phyloP scores from a whole-genome alignment of 2,888 invertebrate genomes.

The Zootermopsis nevadensis region DNA sequence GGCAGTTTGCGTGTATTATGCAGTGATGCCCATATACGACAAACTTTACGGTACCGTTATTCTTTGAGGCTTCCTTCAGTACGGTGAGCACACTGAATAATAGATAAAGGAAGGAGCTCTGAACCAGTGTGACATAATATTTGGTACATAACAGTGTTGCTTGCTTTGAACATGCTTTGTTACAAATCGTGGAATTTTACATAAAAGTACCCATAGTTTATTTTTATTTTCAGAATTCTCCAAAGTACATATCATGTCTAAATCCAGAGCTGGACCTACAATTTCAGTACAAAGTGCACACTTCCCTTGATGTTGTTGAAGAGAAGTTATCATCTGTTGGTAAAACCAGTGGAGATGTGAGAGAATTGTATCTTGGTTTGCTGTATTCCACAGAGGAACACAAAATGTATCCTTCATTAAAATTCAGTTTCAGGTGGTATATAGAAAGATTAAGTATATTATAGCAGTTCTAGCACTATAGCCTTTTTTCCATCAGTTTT shows the following conservation, averaged over 20 bases:
- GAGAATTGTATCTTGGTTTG: constrained; percentile 91
- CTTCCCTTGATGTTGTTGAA: constrained; percentile 90
- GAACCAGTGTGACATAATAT: too few species aligned
- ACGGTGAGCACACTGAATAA: too few species aligned
- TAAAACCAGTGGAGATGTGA: constrained; percentile 76
- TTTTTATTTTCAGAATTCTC: constrained; percentile 81
- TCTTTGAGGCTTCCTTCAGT: too few species aligned
- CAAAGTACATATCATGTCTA: constrained; percentile 83
- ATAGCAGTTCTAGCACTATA: not conserved
- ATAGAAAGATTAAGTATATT: not conserved
- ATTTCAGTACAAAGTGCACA: constrained; percentile 93
- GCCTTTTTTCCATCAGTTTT: too few species aligned
- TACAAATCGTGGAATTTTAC: not conserved
- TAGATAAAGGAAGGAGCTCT: too few species aligned
- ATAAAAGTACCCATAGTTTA: not conserved
- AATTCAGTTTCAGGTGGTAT: not conserved
- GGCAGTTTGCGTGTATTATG: too few species aligned
- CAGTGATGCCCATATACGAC: too few species aligned
- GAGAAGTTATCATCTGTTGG: constrained; percentile 74
- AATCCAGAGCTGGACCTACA: constrained; percentile 86
- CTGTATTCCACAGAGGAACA: constrained; percentile 95
- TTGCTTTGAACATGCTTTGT: not conserved
- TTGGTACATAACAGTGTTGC: not conserved
- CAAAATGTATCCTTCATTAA: constrained; percentile 79
- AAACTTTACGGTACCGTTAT: too few species aligned